Evolutionary conservation across 92 coral and sea anemone species (phyloP), one percentile per base, ranked within the genome.

Genomic region (Diadumene lineata): DNA sequence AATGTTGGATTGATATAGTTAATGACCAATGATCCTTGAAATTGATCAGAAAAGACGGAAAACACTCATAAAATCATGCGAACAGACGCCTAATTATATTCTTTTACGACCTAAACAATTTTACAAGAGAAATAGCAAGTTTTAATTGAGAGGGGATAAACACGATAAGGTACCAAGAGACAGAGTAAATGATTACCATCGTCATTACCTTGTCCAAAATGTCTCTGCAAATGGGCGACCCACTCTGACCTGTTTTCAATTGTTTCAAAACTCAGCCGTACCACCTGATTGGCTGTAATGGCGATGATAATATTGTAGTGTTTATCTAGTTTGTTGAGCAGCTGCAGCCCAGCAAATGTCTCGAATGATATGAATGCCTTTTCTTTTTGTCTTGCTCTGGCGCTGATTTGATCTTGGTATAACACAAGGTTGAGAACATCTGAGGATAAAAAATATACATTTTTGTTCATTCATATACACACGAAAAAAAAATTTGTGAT

Each of bases 131-230:
- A n/a, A n/a, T n/a, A n/a, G n/a, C n/a, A n/a, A n/a, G n/a, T n/a
- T n/a, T n/a, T n/a, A n/a, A n/a, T n/a, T n/a, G n/a, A n/a, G n/a
- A n/a, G n/a, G n/a, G n/a, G n/a, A n/a, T n/a, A n/a, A n/a, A n/a
- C n/a, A n/a, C n/a, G n/a, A n/a, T n/a, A n/a, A n/a, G n/a, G n/a
- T n/a, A n/a, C n/a, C n/a, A n/a, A n/a, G n/a, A n/a, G n/a, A n/a
- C n/a, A n/a, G n/a, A n/a, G n/a, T n/a, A n/a, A n/a, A n/a, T n/a
- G n/a, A n/a, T n/a, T n/a, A n/a, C n/a, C n/a, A n/a, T n/a, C 22
- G 1, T 19, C 30, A 34, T 50, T 79, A 96, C 99, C 99, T 79
- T 96, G 89, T 24, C 99, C 99, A 76, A 89, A 96, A 31, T 89
- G 88, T 62, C 89, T 87, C 62, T 92, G 89, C 22, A 96, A 79